These are phyloP conservation scores for Trisateles emortualis DNA, from an alignment of 2,888 invertebrate species.

Conservation along the genomic window DNA sequence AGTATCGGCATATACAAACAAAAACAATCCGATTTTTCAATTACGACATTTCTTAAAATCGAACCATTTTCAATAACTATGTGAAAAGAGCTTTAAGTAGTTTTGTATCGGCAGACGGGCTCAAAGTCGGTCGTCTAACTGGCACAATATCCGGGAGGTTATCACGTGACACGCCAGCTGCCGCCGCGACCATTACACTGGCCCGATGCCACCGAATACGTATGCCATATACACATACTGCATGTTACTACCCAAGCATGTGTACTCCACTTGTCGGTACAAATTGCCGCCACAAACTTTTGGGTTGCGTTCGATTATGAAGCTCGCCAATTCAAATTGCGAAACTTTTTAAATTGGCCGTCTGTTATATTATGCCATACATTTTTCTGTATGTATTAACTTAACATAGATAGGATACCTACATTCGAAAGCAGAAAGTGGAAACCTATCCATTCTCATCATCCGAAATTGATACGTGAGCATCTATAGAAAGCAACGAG, in stretches of 20 bases:
- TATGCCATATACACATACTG: constrained; percentile 31
- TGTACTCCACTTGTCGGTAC: constrained; percentile 17
- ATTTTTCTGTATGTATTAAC: too few species aligned
- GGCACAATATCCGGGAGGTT: constrained; percentile 67
- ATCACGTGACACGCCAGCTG: constrained; percentile 68
- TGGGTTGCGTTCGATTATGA: constrained; percentile 31
- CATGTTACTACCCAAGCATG: constrained; percentile 29
- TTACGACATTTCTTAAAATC: too few species aligned
- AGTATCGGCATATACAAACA: too few species aligned
- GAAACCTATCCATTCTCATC: too few species aligned
- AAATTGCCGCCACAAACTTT: constrained; percentile 40
- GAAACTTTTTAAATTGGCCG: not conserved
- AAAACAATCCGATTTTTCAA: too few species aligned
- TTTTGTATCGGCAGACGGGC: constrained; percentile 27
- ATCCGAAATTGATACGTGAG: too few species aligned
- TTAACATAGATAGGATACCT: too few species aligned
- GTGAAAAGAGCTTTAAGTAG: not conserved
- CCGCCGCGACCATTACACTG: constrained; percentile 60
- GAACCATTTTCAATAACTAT: too few species aligned
- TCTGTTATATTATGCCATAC: not conserved
- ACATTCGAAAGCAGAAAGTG: too few species aligned
- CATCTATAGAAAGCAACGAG: too few species aligned
- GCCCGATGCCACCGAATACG: constrained; percentile 61
- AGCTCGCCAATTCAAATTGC: constrained; percentile 11
- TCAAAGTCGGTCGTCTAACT: constrained; percentile 53